Evolutionary conservation across 2,888 invertebrate species (phyloP).

Genomic region (Microplitis manilae): DNA sequence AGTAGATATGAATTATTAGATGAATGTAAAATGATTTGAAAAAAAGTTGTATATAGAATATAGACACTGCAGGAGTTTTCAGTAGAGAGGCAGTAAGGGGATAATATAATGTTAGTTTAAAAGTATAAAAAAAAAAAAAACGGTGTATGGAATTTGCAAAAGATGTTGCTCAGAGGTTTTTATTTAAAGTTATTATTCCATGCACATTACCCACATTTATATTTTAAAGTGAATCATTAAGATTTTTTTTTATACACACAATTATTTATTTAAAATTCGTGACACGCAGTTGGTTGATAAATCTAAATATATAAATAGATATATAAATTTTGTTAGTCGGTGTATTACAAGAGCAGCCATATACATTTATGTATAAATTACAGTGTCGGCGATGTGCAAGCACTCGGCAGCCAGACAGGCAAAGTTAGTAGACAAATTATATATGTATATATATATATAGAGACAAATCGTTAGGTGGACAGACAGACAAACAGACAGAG

Average conservation of each 20-base stretch:
- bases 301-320: slow-evolving; percentile 1
- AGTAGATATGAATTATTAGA: slow-evolving; percentile 14
- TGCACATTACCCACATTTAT: slow-evolving; percentile 32
- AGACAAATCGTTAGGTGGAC: slow-evolving; percentile 26
- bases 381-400: slow-evolving; percentile 43
- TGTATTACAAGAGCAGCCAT: slow-evolving; percentile 36
- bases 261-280: not conserved
- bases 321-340: slow-evolving; percentile 13
- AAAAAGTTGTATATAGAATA: slow-evolving; percentile 22
- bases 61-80: slow-evolving; percentile 10
- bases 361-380: slow-evolving; percentile 20
- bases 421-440: slow-evolving; percentile 21
- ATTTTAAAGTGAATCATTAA: not conserved
- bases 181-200: slow-evolving; percentile 18
- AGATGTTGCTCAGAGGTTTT: slow-evolving; percentile 25
- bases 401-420: slow-evolving; percentile 46
- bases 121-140: slow-evolving; percentile 19
- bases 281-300: not conserved
- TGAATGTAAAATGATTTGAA: slow-evolving; percentile 24
- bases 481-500: slow-evolving; percentile 41
- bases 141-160: slow-evolving; percentile 25
- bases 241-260: not conserved
- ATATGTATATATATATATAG: slow-evolving; percentile 18
- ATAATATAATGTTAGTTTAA: slow-evolving; percentile 13
- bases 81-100: slow-evolving; percentile 15